Base-by-base conservation (phyloP, 2,888 invertebrate genomes). In the Ectemnius continuus region DNA sequence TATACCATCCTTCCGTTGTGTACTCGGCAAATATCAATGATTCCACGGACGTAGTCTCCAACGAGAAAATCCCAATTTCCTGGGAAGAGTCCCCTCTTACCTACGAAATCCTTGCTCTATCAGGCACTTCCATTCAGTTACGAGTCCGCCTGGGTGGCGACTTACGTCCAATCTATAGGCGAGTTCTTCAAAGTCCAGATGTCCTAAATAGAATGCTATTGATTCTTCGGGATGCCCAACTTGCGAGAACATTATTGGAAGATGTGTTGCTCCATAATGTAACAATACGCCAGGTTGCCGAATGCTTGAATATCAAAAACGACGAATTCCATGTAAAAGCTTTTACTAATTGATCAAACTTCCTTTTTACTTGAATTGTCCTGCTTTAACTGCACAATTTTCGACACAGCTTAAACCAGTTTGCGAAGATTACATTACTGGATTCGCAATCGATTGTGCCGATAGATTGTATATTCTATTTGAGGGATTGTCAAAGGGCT, bases 401-500 rank as follows among this genome's bases (percentile, higher is more conserved):
- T 8, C 26, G 0, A 56, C 56, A 28, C 18, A 71, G 71, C 20
- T 26, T 13, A 45, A 56, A 46, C 26, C 11, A 45, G 14, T 26
- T 8, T 11, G 11, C 2, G 67, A 59, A 13, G 48, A 75, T 8
- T 45, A 70, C 20, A 45, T 77, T 60, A 77, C 77, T 18, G 77
- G 77, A 11, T 76, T 76, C 6, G 65, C 28, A 6, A 73, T 77
- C 23, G 58, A 77, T 28, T 56, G 48, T 52, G 18, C 11, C 8
- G 64, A 61, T 2, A 76, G 20, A 47, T 45, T 62, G 11, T 77
- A 76, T 18, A 76, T 77, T n/a, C 76, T 76, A 26, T 36, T 76
- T 28, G 77, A 77, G 45, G 77, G 77, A 23, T 61, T 73, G 16
- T 63, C 66, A 4, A 77, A 45, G 0, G 76, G 76, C 20, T 67